Evolutionary conservation across 2,113 vertebrate genomes (phyloP), one percentile per base, ranked within the genome.

Genomic region (Callaeas wilsoni): DNA sequence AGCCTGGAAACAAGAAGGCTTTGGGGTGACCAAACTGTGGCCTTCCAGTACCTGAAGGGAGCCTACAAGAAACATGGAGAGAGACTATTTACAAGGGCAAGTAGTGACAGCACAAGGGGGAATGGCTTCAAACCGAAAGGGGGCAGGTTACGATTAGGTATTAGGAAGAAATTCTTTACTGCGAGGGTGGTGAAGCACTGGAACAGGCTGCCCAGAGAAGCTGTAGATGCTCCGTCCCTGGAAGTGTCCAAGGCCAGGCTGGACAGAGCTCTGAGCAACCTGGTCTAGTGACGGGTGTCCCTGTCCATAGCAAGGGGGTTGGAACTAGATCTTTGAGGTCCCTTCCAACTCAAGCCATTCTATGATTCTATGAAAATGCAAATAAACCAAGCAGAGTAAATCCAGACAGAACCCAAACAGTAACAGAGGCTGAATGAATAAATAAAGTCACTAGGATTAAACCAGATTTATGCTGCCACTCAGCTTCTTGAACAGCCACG

Each of bases 401-500:
- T 82, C 68, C 90, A 94, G 90, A 91, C 73, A 86, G 88, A 97
- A 96, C 64, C 73, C 87, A 52, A 96, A 90, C 29, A 81, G 62
- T 84, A 96, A 96, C 87, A 93, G 94, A 95, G 89, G 82, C 92
- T 78, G 84, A 96, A 87, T 89, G 95, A 97, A 97, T 97, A 97
- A 97, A 97, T 97, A 97, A 97, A 94, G 89, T 95, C 92, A 84
- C 63, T 89, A 97, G 75, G 75, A 92, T 96, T 89, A 97, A 94
- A 95, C 44, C 80, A 88, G 84, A 93, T 94, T 89, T 96, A 94
- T 77, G 83, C 89, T 91, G 92, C 93, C 96, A 96, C 79, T 94
- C 55, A 92, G 78, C 89, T 96, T 94, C 95, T 95, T 87, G 65
- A 86, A 94, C 75, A 89, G 65, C 89, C 94, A 84, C 37, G 64